Evolutionary conservation across 2,888 invertebrate species (phyloP), one percentile per base, ranked within the genome.

Genomic region (Melangyna quadrimaculata): DNA sequence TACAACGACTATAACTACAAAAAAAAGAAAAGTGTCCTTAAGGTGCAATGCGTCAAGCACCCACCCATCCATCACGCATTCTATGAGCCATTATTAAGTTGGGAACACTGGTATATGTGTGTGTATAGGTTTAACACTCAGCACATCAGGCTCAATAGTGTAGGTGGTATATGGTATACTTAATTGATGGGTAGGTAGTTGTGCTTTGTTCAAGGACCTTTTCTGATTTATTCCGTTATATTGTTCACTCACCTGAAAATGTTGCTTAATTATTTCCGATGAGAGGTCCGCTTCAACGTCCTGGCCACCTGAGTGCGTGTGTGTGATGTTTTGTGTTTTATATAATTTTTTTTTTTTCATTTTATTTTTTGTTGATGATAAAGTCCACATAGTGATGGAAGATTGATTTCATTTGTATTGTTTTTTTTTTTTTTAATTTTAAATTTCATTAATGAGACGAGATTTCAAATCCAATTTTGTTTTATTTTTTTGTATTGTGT

Each of bases 211-310:
- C 59, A 17, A 67, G 43, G 67, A 51, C 40, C 45, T 55, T 27
- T 22, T 67, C 48, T 79, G 71, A 59, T 61, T 32, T 48, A 73
- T 75, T 81, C 72, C 55, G 75, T 77, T 73, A 86, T 80, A 86
- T 80, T 73, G 77, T 67, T 80, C 79, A 88, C 92, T 90, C 88
- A 92, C 92, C 91, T 92, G 92, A 91, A 92, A 92, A 90, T 92
- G 92, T 90, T 91, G 91, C 91, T 92, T 92, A 90, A 92, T 92
- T 90, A 92, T 92, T 90, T 92, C 92, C 90, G 92, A 90, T 90
- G 92, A 92, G 89, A 91, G 90, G 90, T 92, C 92, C 89, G 91
- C 90, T 89, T 91, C 91, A 88, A 90, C 90, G 87, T 92, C 92
- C 90, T 91, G 92, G 89, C 91, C 92, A 90, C 92, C 92, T 92